Conservation (phyloP, 2,888 invertebrate species). For the Anticlea derivata region DNA sequence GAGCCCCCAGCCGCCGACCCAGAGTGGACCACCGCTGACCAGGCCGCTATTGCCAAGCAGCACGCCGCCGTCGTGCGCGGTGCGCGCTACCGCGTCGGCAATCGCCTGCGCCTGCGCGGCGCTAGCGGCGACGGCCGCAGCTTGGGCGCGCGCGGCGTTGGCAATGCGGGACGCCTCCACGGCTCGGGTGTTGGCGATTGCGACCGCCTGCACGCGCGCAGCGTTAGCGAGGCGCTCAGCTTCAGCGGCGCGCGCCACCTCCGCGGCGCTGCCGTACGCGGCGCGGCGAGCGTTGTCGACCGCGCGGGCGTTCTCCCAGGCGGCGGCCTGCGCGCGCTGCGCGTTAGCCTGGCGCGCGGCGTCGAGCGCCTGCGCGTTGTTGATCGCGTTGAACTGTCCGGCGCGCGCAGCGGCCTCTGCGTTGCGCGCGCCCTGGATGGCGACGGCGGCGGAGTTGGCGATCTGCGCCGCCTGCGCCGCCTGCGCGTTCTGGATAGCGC, state of each 20-base stretch:
- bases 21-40: constrained; percentile 31
- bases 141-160: constrained; percentile 55
- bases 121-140: constrained; percentile 60
- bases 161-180: constrained; percentile 75
- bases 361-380: constrained; percentile 72
- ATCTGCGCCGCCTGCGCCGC: constrained; percentile 73
- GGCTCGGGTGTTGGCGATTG: constrained; percentile 72
- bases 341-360: constrained; percentile 72
- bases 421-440: constrained; percentile 73
- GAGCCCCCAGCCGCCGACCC: constrained; percentile 41
- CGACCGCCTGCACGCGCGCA: constrained; percentile 72
- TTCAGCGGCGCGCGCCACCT: constrained; percentile 61
- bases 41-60: constrained; percentile 52
- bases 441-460: constrained; percentile 72
- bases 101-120: constrained; percentile 70
- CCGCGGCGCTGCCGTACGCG: constrained; percentile 57
- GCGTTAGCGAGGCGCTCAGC: constrained; percentile 70
- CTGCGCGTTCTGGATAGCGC: constrained; percentile 76
- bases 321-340: constrained; percentile 76
- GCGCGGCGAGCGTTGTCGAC: constrained; percentile 72
- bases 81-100: constrained; percentile 65
- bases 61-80: constrained; percentile 48
- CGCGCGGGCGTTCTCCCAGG: constrained; percentile 71
- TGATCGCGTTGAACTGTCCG: constrained; percentile 69
- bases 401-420: constrained; percentile 72